Evolutionary conservation across 2,113 vertebrate genomes (phyloP).

Genomic region (Prolemur simus): DNA sequence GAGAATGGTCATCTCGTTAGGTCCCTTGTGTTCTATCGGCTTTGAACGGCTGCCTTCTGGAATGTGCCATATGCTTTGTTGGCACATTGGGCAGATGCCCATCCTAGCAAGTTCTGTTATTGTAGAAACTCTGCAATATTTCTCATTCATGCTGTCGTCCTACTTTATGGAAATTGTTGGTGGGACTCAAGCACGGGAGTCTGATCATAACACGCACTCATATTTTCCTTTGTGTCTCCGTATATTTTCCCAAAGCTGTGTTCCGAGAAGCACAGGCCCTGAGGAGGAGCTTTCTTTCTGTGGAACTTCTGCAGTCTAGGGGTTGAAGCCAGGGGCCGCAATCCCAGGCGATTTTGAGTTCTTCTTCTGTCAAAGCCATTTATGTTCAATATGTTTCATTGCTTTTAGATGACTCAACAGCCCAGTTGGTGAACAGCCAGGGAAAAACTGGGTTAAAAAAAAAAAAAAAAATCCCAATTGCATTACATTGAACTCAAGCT

Average conservation of each 20-base stretch:
- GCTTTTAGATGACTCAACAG: neutral
- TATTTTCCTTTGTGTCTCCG: neutral
- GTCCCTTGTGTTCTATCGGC: neutral
- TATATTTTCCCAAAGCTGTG: neutral
- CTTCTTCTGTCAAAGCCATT: slow-evolving; percentile 15
- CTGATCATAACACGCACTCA: neutral
- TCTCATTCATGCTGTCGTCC: neutral
- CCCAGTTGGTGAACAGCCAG: neutral
- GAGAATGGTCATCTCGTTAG: neutral
- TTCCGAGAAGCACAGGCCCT: neutral
- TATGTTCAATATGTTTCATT: neutral
- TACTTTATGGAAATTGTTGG: neutral
- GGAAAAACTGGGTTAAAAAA: neutral
- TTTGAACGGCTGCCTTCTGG: neutral
- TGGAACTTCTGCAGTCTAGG: neutral
- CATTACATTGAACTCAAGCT: neutral
- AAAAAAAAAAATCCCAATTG: neutral
- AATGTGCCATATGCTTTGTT: neutral
- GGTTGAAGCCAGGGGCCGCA: neutral
- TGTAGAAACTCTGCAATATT: neutral
- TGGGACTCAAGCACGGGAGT: neutral
- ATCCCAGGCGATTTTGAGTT: neutral
- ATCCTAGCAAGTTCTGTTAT: neutral
- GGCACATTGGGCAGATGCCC: neutral
- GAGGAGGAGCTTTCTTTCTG: neutral